phyloP scores from a whole-genome alignment of 92 coral and sea anemone species.

The Metridium senile region DNA sequence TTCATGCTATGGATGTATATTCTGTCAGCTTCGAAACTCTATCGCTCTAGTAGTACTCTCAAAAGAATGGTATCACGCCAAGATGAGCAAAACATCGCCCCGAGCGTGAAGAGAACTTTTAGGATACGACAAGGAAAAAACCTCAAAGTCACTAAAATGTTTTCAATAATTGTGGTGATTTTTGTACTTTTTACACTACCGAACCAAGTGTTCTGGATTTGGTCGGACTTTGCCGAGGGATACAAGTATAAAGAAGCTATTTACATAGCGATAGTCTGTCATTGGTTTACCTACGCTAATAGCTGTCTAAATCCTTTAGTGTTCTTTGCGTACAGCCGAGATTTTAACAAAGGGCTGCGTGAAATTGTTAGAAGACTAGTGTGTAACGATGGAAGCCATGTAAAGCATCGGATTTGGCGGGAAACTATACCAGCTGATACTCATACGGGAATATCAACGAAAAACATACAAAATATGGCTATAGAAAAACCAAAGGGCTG shows the following conservation, averaged over 20 bases:
- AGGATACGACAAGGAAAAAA: slow-evolving; percentile 29
- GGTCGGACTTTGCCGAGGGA: slow-evolving; percentile 61
- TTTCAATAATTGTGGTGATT: slow-evolving; percentile 39
- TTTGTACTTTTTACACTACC: slow-evolving; percentile 55
- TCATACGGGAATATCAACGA: background rate
- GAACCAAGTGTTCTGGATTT: slow-evolving; percentile 50
- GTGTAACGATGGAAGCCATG: slow-evolving; percentile 6
- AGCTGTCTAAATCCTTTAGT: slow-evolving; percentile 57
- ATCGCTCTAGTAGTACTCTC: slow-evolving; percentile 13
- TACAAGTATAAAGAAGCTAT: background rate
- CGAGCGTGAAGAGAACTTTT: slow-evolving; percentile 6
- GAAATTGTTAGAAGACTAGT: slow-evolving; percentile 4
- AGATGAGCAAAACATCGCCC: slow-evolving; percentile 1
- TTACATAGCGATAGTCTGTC: slow-evolving; percentile 43
- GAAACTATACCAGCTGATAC: background rate
- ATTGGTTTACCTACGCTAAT: slow-evolving; percentile 62
- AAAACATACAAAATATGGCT: background rate
- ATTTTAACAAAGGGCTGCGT: slow-evolving; percentile 51
- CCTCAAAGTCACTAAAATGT: slow-evolving; percentile 53
- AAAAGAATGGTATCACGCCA: background rate
- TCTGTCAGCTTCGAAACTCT: slow-evolving; percentile 44
- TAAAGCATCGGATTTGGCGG: background rate
- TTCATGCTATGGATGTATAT: slow-evolving; percentile 68
- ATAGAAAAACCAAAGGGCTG: background rate
- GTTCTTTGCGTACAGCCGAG: slow-evolving; percentile 46